phyloP scores from a whole-genome alignment of 92 coral and sea anemone genomes.

The Galaxea fascicularis region DNA sequence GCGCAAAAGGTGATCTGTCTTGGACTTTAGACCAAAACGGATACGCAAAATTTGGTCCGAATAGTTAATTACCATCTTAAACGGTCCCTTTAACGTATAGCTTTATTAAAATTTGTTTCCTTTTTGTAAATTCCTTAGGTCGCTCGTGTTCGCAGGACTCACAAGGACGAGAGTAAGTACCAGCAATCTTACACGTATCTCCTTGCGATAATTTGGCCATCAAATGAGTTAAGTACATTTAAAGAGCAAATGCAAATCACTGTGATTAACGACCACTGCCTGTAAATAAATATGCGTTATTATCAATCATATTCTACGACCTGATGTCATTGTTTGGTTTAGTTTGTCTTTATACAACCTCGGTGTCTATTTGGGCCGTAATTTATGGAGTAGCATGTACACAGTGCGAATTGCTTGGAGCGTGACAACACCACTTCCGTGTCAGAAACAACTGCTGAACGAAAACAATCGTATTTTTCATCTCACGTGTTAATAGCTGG shows the following conservation, averaged over 20 bases:
- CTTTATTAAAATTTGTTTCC: background rate
- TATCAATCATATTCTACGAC: background rate
- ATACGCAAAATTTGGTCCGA: background rate
- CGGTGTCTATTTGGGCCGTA: too few relatives aligned
- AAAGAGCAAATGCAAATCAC: background rate
- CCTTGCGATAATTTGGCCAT: background rate
- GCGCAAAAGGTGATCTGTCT: constrained; percentile 9
- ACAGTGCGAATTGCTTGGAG: background rate
- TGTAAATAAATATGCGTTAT: background rate
- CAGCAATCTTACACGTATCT: background rate
- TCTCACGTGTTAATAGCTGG: constrained; percentile 1
- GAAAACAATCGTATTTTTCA: background rate
- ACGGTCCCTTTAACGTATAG: background rate
- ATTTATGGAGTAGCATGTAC: background rate
- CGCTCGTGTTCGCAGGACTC: background rate
- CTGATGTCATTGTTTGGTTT: background rate
- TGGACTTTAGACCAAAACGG: background rate
- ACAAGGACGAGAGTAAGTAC: constrained; percentile 4
- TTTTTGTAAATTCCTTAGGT: background rate
- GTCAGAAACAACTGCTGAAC: background rate
- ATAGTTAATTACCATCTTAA: background rate
- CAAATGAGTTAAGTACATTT: constrained; percentile 5
- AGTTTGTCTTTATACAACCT: background rate
- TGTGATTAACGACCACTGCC: background rate
- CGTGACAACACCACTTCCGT: constrained; percentile 17